phyloP scores from a whole-genome alignment of 2,113 vertebrate species.

The Cichladusa arquata region DNA sequence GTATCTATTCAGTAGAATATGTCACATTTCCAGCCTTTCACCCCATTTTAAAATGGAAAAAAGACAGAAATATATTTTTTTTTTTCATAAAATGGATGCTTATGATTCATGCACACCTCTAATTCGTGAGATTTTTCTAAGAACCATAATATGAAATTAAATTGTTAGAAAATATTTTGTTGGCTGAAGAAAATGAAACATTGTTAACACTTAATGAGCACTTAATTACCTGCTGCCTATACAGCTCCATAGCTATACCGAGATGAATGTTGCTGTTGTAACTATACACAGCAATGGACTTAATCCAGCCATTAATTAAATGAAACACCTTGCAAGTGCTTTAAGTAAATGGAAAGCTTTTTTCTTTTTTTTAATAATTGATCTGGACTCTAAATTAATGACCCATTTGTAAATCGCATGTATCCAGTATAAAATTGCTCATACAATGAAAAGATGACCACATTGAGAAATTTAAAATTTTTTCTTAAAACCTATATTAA shows the following conservation, averaged over 20 bases:
- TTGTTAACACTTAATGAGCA: not conserved
- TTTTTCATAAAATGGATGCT: not conserved
- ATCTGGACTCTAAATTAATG: not conserved
- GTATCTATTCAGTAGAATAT: not conserved
- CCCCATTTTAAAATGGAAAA: not conserved
- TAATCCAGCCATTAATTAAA: not conserved
- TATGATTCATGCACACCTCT: not conserved
- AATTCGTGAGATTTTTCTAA: not conserved
- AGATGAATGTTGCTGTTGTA: not conserved
- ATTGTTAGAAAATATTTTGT: not conserved
- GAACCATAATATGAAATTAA: not conserved
- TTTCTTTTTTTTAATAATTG: not conserved
- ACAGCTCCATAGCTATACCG: not conserved
- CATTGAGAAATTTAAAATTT: not conserved
- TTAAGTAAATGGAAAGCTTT: not conserved
- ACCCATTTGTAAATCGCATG: not conserved
- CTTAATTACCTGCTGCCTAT: not conserved
- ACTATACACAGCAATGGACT: not conserved
- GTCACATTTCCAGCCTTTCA: constrained; percentile 19
- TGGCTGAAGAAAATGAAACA: not conserved
- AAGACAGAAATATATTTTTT: not conserved
- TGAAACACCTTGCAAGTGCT: not conserved
- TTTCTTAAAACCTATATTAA: not conserved
- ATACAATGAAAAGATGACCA: not conserved
- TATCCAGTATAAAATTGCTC: not conserved